These are phyloP conservation scores for Alethe diademata DNA, from an alignment of 2,113 vertebrate genomes.

Conservation along the genomic window DNA sequence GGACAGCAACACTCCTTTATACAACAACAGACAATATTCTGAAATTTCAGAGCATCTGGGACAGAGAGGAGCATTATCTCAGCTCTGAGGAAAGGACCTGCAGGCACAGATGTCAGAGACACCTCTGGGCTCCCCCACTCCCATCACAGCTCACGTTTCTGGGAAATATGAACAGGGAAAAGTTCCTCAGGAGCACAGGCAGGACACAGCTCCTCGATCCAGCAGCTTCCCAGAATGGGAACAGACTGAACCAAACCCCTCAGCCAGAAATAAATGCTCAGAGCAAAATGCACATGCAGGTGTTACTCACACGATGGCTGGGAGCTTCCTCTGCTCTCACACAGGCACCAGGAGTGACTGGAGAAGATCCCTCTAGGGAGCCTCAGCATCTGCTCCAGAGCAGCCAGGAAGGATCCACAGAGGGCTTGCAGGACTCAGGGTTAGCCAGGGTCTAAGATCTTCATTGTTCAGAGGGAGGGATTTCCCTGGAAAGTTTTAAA, in stretches of 20 bases:
- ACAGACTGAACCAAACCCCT: rapidly evolving
- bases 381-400: conserved; percentile 17
- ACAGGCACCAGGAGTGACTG: rapidly evolving
- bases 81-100: background rate
- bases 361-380: background rate
- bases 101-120: background rate
- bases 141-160: rapidly evolving
- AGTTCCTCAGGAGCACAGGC: rapidly evolving
- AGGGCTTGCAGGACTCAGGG: background rate
- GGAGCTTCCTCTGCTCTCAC: background rate
- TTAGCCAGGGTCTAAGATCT: conserved; percentile 58
- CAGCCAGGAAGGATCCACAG: background rate
- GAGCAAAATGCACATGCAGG: background rate
- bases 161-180: rapidly evolving
- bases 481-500: background rate
- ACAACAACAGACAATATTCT: rapidly evolving
- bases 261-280: background rate
- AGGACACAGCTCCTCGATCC: background rate
- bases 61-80: background rate
- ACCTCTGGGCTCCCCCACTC: background rate
- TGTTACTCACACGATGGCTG: background rate
- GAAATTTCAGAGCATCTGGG: background rate
- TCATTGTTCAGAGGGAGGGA: conserved; percentile 20
- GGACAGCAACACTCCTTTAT: background rate
- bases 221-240: background rate